A percentile compares a stretch with the other conserved stretches of the same genome.
These are phyloP conservation scores for Drosophila kuntzei DNA, from an alignment of 2,888 invertebrate genomes.

Conservation along the genomic window DNA sequence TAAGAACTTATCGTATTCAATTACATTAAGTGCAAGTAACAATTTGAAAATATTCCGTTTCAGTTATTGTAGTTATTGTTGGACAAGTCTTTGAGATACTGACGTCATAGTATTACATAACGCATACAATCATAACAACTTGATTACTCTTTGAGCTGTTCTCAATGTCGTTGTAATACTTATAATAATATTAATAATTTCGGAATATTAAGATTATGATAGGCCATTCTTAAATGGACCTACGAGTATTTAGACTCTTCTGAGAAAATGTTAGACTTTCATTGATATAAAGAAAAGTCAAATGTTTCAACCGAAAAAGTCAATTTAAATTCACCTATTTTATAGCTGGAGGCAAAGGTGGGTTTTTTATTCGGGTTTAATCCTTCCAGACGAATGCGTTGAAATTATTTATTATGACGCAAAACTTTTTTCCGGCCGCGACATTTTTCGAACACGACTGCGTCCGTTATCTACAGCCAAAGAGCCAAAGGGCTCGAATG, in stretches of 20 bases:
- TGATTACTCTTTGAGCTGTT: neutral
- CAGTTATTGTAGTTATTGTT: neutral
- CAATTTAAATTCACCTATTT: slow-evolving; percentile 22
- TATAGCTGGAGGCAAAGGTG: slow-evolving; percentile 22
- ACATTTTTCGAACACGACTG: slow-evolving; percentile 54
- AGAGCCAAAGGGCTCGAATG: slow-evolving; percentile 57
- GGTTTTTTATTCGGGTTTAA: slow-evolving; percentile 57
- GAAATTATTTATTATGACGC: slow-evolving; percentile 81
- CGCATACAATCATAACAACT: neutral
- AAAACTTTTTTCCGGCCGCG: slow-evolving; percentile 73
- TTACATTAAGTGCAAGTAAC: slow-evolving; percentile 20
- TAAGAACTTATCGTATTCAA: slow-evolving; percentile 10
- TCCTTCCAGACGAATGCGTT: slow-evolving; percentile 81
- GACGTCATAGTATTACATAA: neutral
- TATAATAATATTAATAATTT: no score
- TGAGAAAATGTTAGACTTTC: neutral
- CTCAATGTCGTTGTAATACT: neutral
- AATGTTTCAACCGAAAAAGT: neutral
- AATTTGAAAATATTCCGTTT: neutral
- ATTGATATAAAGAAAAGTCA: no score
- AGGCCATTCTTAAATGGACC: neutral
- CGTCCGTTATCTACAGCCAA: slow-evolving; percentile 63
- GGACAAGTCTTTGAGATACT: neutral
- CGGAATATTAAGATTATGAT: neutral
- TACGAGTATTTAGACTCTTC: neutral